These are phyloP conservation scores for Napeogenes inachia DNA, from an alignment of 2,888 invertebrate species.

Conservation along the genomic window DNA sequence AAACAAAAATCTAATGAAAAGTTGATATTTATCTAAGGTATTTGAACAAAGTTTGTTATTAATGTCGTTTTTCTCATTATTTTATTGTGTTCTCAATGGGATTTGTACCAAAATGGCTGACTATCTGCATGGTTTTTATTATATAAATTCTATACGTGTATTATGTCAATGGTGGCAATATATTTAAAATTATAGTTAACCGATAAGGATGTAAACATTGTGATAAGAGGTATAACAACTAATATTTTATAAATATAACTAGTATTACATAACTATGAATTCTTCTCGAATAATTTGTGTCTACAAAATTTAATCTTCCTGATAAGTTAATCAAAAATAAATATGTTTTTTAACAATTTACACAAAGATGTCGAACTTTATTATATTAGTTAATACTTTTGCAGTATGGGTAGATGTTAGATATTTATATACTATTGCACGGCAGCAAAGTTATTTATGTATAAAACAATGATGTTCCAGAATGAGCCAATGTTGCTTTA, in stretches of 20 bases:
- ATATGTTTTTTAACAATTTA: neutral
- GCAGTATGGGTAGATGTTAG: neutral
- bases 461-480: constrained; percentile 38
- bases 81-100: constrained; percentile 6
- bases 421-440: constrained; percentile 1
- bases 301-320: too few species aligned
- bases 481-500: constrained; percentile 74
- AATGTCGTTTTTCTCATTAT: neutral
- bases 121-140: constrained; percentile 8
- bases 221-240: constrained; percentile 10
- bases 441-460: constrained; percentile 5
- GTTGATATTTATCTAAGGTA: constrained; percentile 45
- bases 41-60: constrained; percentile 11
- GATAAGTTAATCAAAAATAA: neutral
- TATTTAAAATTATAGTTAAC: constrained; percentile 37
- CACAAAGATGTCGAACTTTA: too few species aligned
- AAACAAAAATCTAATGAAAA: constrained; percentile 42
- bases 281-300: too few species aligned
- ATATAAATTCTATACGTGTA: constrained; percentile 14
- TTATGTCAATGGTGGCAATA: constrained; percentile 44
- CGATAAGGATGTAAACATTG: constrained; percentile 42
- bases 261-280: constrained; percentile 15
- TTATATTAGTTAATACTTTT: too few species aligned
- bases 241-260: constrained; percentile 4
- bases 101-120: constrained; percentile 31